These are phyloP conservation scores for Tanytarsus gracilentus DNA, from an alignment of 2,888 invertebrate species.

Conservation along the genomic window DNA sequence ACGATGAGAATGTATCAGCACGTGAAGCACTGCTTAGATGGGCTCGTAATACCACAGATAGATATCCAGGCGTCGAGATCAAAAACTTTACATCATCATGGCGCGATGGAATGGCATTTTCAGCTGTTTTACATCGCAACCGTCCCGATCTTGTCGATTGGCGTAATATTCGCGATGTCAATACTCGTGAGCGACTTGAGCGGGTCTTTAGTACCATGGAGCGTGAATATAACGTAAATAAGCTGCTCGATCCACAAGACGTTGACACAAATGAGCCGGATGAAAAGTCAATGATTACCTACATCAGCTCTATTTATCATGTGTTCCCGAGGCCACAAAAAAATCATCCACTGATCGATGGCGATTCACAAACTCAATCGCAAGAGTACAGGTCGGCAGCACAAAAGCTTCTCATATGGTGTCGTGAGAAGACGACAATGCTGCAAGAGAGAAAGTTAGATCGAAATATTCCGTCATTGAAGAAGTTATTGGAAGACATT, in stretches of 20 bases:
- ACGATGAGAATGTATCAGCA: conserved; percentile 87
- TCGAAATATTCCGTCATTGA: conserved; percentile 87
- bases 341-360: conserved; percentile 82
- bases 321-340: conserved; percentile 94
- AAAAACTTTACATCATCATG: conserved; percentile 94
- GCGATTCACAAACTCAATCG: conserved; percentile 79
- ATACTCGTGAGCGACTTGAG: conserved; percentile 90
- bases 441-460: conserved; percentile 81
- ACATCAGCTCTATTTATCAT: conserved; percentile 98
- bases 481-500: conserved; percentile 84
- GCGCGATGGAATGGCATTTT: conserved; percentile 97
- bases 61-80: conserved; percentile 94
- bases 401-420: conserved; percentile 79
- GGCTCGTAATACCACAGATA: conserved; percentile 93
- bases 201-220: conserved; percentile 94
- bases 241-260: conserved; percentile 97
- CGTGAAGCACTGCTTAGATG: conserved; percentile 93
- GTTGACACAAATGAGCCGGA: conserved; percentile 98
- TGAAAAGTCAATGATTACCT: conserved; percentile 99
- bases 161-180: conserved; percentile 77
- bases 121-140: conserved; percentile 96
- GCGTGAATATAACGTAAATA: conserved; percentile 94
- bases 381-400: conserved; percentile 88
- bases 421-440: conserved; percentile 73
- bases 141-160: conserved; percentile 83